phyloP scores from a whole-genome alignment of 2,113 vertebrate genomes.

The Thinocorus orbignyianus region DNA sequence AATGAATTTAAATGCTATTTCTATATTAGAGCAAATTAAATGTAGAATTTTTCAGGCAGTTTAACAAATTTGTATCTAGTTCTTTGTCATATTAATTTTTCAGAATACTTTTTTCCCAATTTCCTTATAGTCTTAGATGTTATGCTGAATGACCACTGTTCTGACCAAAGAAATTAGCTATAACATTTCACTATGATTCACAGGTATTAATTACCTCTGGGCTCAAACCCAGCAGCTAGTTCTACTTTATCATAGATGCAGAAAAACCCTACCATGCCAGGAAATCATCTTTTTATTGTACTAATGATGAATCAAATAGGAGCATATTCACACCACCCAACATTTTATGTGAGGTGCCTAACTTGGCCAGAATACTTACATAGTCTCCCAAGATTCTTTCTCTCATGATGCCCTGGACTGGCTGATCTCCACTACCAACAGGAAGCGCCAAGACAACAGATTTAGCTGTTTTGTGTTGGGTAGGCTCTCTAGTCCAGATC shows the following conservation, averaged over 20 bases:
- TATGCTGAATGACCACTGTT: neutral
- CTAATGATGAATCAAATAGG: neutral
- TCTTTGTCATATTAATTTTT: neutral
- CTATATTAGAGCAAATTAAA: neutral
- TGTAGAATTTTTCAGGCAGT: neutral
- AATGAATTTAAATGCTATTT: slow-evolving; percentile 23
- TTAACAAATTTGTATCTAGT: neutral
- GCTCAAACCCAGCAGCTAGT: neutral
- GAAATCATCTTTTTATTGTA: neutral
- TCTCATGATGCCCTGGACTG: neutral
- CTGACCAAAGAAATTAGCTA: neutral
- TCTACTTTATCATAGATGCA: neutral
- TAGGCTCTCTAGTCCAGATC: neutral
- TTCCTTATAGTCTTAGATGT: neutral
- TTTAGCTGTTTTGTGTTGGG: neutral
- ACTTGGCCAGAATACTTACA: neutral
- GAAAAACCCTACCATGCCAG: neutral
- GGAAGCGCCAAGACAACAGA: neutral
- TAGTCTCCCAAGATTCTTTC: neutral
- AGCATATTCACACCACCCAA: neutral
- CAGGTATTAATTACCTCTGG: neutral
- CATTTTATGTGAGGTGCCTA: neutral
- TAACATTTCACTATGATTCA: neutral
- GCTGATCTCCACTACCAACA: neutral
- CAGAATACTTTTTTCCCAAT: neutral